Base-by-base conservation (phyloP, 1,140 invertebrate genomes). In the Saxidomus purpurata region DNA sequence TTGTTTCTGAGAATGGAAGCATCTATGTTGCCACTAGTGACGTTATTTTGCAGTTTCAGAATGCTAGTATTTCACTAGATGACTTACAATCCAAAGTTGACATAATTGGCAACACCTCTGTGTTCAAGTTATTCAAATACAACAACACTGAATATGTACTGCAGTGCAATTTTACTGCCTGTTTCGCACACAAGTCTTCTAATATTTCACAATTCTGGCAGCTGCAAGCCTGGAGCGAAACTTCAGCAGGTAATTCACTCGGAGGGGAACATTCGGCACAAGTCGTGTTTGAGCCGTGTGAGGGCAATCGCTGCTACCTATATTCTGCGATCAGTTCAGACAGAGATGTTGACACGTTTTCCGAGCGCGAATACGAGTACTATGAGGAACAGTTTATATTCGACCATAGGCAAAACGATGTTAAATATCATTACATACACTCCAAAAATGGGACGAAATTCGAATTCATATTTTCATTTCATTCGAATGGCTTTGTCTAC, bases 381-480 rank as follows among this genome's bases (percentile, higher is more conserved):
- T n/a, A 63, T 4, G 25, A 28, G 3, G 59, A 28, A 25, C 9
- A 11, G 25, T 63, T 6, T 11, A 28, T 63, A 28, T 63, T 11
- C 4, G n/a, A 63, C 59, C 59, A 63, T 28, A 28, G 59, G 8
- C n/a, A 63, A 28, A n/a, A 4, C 3, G n/a, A 63, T n/a, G 59
- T 28, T 9, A 25, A 55, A 6, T 3, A 8, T 28, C 90, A 96
- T 36, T 82, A 61, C 40, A 82, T 82, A 3, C 63, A 82, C 11
- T 43, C 80, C 13, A 82, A 82, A 67, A 36, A 31, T 25, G 59
- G 25, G 31, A 25, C 15, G 4, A 40, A 34, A 61, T 82, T 82
- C n/a, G n/a, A 43, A 38, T 82, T 61, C 25, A 38, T 82, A 22
- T 63, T 61, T 61, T 31, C 52, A 43, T 82, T 82, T 43, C 40